Percentiles rank a stretch among this genome's conserved stretches.
Conservation (phyloP, 2,888 invertebrate species). For the Polylopha cassiicola region DNA sequence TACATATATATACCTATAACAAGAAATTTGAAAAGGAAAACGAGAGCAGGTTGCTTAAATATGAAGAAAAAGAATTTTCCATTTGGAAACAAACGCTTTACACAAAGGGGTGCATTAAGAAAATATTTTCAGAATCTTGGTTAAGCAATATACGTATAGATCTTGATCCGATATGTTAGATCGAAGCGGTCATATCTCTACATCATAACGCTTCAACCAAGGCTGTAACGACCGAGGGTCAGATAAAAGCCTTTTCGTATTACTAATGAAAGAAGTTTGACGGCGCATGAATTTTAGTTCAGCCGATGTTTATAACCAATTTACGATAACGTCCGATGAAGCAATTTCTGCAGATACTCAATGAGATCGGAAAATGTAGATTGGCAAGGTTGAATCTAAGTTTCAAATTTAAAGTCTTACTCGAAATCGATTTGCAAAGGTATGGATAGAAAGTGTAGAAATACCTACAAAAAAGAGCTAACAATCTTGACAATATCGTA, state of each 20-base stretch:
- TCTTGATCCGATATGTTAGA: constrained; percentile 17
- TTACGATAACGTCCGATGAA: too few species aligned
- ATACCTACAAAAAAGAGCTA: too few species aligned
- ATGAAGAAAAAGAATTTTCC: too few species aligned
- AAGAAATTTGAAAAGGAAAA: constrained; percentile 1
- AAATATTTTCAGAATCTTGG: constrained; percentile 2
- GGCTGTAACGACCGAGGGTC: constrained; percentile 9
- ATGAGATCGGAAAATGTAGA: too few species aligned
- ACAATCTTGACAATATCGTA: too few species aligned
- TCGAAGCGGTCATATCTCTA: constrained; percentile 19
- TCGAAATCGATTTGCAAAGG: too few species aligned
- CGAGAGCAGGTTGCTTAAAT: not conserved
- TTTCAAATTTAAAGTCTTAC: too few species aligned
- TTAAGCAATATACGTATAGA: constrained; percentile 10
- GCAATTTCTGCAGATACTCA: too few species aligned
- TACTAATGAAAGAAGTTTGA: constrained; percentile 9
- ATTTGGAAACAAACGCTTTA: constrained; percentile 1
- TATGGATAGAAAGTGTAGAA: too few species aligned
- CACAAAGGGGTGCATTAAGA: constrained; percentile 6
- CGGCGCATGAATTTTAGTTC: constrained; percentile 1
- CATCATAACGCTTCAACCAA: constrained; percentile 13
- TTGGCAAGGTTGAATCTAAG: too few species aligned
- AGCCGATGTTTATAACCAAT: not conserved
- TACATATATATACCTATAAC: not conserved
- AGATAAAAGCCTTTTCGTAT: constrained; percentile 8